Evolutionary conservation across 2,797 vertebrate species (phyloP), one percentile per base, ranked within the genome.

Genomic region (Coendou prehensilis): DNA sequence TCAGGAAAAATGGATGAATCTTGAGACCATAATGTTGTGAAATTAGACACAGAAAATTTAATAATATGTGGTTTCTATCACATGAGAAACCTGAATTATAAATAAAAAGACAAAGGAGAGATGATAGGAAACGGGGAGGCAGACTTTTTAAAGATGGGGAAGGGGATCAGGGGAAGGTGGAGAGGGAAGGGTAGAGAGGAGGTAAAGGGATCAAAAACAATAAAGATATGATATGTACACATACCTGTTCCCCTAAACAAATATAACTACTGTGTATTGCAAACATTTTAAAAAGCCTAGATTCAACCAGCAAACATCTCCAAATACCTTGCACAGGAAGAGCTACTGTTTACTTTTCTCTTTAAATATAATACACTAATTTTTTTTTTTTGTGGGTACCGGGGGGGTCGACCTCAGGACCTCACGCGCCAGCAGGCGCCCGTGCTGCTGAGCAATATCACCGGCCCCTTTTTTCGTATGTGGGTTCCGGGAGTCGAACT

Each of bases 341-440:
- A 87, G 57, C 47, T 93, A 23, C 30, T 63, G 20, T 30, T 15
- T 85, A 28, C 20, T 96, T 96, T 83, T 84, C 75, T 94, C 57
- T 93, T 84, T 57, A 76, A 89, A 89, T n/a, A 61, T 76, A 59
- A 41, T 59, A 33, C 28, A 73, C 18, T 71, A 57, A 81, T 87
- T 41, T 41, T 41, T 2, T 41, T 41, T 41, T 41, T 41, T 41
- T 41, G 37, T 41, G 37, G 37, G 37, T 41, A 41, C 37, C 37
- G 37, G 37, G 37, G 37, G 37, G 37, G 37, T 2, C 37, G 37
- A 41, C 37, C 37, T 41, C 37, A 41, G 37, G 37, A 41, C 37
- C 37, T 41, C 37, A 41, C 37, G 37, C 37, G 37, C 37, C 37
- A 41, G 37, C 2, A 41, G 37, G 37, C 2, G 37, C 37, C 37